phyloP scores from a whole-genome alignment of 2,888 invertebrate genomes.

The Helleia helle region DNA sequence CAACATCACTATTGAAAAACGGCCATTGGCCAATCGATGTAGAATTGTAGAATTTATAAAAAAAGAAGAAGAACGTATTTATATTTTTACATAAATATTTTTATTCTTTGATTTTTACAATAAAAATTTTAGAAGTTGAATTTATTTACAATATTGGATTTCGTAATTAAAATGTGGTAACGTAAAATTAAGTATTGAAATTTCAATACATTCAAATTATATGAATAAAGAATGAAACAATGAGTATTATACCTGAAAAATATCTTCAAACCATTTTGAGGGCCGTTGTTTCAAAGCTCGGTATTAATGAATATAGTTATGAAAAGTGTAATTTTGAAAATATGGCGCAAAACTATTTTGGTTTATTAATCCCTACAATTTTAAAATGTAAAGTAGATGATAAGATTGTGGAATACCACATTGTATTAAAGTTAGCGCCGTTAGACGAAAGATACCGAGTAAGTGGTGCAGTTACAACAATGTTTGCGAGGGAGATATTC shows the following conservation, averaged over 20 bases:
- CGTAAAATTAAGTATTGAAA: no score
- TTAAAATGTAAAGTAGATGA: conserved; percentile 30
- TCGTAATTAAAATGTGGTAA: no score
- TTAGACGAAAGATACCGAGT: conserved; percentile 50
- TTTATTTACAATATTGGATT: no score
- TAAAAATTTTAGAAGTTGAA: no score
- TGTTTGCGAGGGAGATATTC: conserved; percentile 53
- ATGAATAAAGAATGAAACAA: not conserved
- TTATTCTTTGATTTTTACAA: no score
- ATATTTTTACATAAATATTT: no score
- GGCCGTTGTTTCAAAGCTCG: conserved; percentile 15
- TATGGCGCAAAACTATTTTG: conserved; percentile 59
- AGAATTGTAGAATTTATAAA: no score
- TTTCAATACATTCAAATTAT: no score
- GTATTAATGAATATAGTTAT: conserved; percentile 29
- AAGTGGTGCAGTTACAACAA: conserved; percentile 49
- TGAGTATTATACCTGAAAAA: conserved; percentile 10
- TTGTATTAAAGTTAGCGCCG: conserved; percentile 56
- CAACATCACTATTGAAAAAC: no score
- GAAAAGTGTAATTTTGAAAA: conserved; percentile 33
- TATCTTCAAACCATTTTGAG: conserved; percentile 20
- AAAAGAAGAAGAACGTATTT: no score
- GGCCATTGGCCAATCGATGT: no score
- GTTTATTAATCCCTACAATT: conserved; percentile 43
- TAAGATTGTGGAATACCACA: conserved; percentile 24